These are phyloP conservation scores for Melanogrammus aeglefinus DNA, from an alignment of 2,797 vertebrate genomes.

Conservation along the genomic window DNA sequence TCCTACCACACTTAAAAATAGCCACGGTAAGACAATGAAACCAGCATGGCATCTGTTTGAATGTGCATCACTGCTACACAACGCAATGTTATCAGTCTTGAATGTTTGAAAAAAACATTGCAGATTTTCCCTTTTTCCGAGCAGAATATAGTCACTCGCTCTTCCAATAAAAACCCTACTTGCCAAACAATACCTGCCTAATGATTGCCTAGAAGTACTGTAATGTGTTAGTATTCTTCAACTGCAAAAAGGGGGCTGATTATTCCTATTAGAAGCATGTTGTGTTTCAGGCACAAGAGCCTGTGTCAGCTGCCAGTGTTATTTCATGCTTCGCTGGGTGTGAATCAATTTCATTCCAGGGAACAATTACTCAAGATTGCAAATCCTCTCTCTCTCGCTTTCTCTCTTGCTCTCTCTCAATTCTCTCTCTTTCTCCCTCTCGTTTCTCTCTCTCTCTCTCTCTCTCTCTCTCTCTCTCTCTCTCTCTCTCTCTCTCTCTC, in stretches of 20 bases:
- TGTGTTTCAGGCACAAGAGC: constrained; percentile 69
- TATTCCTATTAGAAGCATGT: constrained; percentile 72
- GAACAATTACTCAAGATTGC: constrained; percentile 80
- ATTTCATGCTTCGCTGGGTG: constrained; percentile 80
- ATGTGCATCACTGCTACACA: background rate
- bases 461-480: background rate
- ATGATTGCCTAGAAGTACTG: constrained; percentile 42
- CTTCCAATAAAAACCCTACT: constrained; percentile 33
- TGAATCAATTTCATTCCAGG: constrained; percentile 80
- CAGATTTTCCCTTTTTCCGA: constrained; percentile 4
- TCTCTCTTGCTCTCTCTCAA: background rate
- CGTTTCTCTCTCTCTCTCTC: background rate
- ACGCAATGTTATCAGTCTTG: constrained; percentile 10
- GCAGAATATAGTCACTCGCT: constrained; percentile 39
- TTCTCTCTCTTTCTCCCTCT: background rate
- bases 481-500: background rate
- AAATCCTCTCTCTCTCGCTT: constrained; percentile 45
- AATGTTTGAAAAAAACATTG: constrained; percentile 11
- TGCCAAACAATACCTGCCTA: constrained; percentile 38
- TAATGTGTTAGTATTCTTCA: constrained; percentile 21
- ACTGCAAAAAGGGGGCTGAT: constrained; percentile 65
- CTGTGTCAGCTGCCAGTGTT: constrained; percentile 79
- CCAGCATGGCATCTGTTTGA: background rate
- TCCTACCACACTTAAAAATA: background rate
- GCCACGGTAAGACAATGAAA: background rate